Conservation (phyloP, 2,113 vertebrate species). For the Microcebus murinus region DNA sequence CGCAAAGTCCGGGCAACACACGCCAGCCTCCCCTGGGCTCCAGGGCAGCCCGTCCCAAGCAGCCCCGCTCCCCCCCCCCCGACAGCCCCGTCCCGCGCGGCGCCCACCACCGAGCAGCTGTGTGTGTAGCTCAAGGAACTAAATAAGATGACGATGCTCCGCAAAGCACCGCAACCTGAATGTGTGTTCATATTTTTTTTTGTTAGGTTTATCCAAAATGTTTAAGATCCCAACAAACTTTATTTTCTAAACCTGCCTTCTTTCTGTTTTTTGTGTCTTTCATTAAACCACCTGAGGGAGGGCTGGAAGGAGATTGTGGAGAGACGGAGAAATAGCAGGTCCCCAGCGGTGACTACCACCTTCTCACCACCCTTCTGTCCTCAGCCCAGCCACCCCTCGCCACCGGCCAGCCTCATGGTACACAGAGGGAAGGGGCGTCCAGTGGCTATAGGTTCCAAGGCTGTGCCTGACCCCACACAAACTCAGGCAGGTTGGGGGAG, state of each 20-base stretch:
- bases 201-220: slow-evolving; percentile 65
- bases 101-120: background rate
- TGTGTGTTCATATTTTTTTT: slow-evolving; percentile 67
- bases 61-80: background rate
- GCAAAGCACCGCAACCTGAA: background rate
- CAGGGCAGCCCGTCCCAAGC: slow-evolving; percentile 17
- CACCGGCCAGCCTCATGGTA: fast-evolving
- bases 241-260: slow-evolving; percentile 80
- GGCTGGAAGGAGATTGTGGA: too few species aligned
- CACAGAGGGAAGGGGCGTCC: fast-evolving
- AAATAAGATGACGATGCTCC: slow-evolving; percentile 50
- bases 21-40: background rate
- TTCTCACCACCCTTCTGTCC: background rate
- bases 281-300: slow-evolving; percentile 46
- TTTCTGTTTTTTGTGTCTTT: slow-evolving; percentile 80
- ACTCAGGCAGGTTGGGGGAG: background rate
- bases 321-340: background rate
- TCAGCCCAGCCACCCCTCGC: background rate
- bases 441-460: background rate
- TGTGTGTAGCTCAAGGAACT: slow-evolving; percentile 9
- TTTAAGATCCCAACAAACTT: slow-evolving; percentile 78
- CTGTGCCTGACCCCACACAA: background rate
- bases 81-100: slow-evolving; percentile 40
- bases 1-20: slow-evolving; percentile 72
- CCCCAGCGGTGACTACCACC: fast-evolving